phyloP scores from a whole-genome alignment of 1,140 invertebrate species.

The Cydia splendana region DNA sequence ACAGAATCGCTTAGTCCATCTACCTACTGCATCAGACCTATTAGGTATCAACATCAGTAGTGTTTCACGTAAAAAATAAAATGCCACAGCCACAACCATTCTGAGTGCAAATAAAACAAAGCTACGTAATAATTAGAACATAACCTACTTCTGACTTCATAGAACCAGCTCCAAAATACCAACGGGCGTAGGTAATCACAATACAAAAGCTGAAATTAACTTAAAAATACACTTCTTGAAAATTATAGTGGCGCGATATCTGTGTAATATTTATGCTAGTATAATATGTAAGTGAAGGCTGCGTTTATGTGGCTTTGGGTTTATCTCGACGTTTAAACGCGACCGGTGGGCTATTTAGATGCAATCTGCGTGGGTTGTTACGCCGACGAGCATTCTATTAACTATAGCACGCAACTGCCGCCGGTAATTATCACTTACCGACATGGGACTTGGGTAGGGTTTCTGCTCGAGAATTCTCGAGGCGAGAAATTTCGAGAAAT shows the following conservation, averaged over 20 bases:
- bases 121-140: not conserved
- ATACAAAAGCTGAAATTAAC: slow-evolving; percentile 27
- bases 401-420: slow-evolving; percentile 40
- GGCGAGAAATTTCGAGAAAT: too few relatives aligned
- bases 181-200: not conserved
- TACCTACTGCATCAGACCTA: too few relatives aligned
- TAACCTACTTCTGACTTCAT: slow-evolving; percentile 10
- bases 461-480: too few relatives aligned
- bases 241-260: slow-evolving; percentile 24
- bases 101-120: slow-evolving; percentile 1
- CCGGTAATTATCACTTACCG: slow-evolving; percentile 37
- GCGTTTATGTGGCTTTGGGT: slow-evolving; percentile 35
- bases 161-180: slow-evolving; percentile 4
- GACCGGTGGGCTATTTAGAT: slow-evolving; percentile 56
- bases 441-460: not conserved
- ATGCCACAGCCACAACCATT: not conserved
- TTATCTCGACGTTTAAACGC: slow-evolving; percentile 45
- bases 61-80: not conserved
- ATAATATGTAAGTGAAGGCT: slow-evolving; percentile 8
- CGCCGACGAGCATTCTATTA: slow-evolving; percentile 48
- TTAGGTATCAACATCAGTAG: too few relatives aligned
- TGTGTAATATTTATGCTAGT: slow-evolving; percentile 36
- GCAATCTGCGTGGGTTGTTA: slow-evolving; percentile 44
- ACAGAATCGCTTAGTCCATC: too few relatives aligned
- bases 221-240: not conserved